These are phyloP conservation scores for Papilio demoleus DNA, from an alignment of 2,888 invertebrate genomes.

Conservation along the genomic window DNA sequence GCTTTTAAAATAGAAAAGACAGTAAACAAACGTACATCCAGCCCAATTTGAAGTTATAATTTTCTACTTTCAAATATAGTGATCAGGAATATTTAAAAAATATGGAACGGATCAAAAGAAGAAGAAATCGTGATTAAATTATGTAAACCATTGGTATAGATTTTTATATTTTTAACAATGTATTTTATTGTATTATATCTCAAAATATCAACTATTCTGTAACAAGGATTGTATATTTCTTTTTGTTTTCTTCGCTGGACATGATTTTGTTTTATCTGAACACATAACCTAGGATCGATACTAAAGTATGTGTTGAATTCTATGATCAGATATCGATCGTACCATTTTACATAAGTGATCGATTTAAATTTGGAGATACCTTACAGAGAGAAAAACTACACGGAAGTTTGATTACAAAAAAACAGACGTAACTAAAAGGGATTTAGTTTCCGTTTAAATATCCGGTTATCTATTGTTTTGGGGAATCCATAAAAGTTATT, in stretches of 20 bases:
- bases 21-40: no score
- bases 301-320: neutral
- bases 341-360: no score
- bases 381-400: no score
- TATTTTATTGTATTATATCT: slow-evolving; percentile 9
- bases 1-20: no score
- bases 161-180: slow-evolving; percentile 16
- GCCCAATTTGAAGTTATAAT: neutral
- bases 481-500: slow-evolving; percentile 3
- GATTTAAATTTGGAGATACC: no score
- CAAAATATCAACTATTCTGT: slow-evolving; percentile 1
- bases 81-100: slow-evolving; percentile 7
- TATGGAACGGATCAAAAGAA: slow-evolving; percentile 28
- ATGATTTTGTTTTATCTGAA: neutral
- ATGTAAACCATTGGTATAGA: slow-evolving; percentile 2
- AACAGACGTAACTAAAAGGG: no score
- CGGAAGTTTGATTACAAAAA: no score
- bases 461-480: neutral
- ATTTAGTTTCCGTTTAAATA: neutral
- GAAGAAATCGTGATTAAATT: slow-evolving; percentile 25
- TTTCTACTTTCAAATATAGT: slow-evolving; percentile 4
- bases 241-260: neutral
- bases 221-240: neutral
- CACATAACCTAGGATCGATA: neutral
- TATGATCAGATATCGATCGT: neutral